A percentile compares a stretch with the other conserved stretches of the same genome.
Conservation (phyloP, 2,113 vertebrate species). For the Thymallus thymallus region DNA sequence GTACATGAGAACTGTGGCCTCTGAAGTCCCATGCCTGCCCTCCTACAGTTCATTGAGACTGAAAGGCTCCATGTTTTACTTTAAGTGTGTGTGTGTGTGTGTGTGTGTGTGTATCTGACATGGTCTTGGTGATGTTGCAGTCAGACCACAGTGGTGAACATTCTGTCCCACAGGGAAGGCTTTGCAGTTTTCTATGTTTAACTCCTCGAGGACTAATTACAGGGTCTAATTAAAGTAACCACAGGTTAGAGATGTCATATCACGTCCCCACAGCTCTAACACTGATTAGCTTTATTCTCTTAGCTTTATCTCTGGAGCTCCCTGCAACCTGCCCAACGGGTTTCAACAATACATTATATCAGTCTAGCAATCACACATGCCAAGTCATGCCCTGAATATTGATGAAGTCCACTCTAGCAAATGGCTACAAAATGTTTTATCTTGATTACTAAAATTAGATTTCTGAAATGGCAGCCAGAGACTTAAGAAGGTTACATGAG, state of each 20-base stretch:
- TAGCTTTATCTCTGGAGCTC: slow-evolving; percentile 37
- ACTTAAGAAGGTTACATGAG: too few species aligned
- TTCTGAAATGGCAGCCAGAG: neutral
- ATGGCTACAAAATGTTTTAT: neutral
- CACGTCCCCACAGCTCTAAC: slow-evolving; percentile 33
- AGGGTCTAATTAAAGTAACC: slow-evolving; percentile 63
- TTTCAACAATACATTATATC: slow-evolving; percentile 30
- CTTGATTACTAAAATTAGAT: neutral
- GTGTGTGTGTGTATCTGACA: too few species aligned
- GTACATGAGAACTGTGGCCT: too few species aligned
- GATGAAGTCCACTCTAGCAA: neutral
- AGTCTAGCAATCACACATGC: neutral
- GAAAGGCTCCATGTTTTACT: too few species aligned
- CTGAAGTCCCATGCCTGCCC: too few species aligned
- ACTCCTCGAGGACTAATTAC: slow-evolving; percentile 61
- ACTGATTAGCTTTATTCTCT: slow-evolving; percentile 53
- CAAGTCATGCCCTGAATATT: neutral
- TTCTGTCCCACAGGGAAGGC: too few species aligned
- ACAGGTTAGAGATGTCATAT: slow-evolving; percentile 43
- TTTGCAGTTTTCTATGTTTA: slow-evolving; percentile 16
- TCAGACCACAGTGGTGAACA: too few species aligned
- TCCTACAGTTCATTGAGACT: too few species aligned
- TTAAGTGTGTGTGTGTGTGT: too few species aligned
- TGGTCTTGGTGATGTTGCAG: too few species aligned
- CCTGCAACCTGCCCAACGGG: slow-evolving; percentile 32